Evolutionary conservation across 2,888 invertebrate species (phyloP).

Genomic region (Idaea aversata): DNA sequence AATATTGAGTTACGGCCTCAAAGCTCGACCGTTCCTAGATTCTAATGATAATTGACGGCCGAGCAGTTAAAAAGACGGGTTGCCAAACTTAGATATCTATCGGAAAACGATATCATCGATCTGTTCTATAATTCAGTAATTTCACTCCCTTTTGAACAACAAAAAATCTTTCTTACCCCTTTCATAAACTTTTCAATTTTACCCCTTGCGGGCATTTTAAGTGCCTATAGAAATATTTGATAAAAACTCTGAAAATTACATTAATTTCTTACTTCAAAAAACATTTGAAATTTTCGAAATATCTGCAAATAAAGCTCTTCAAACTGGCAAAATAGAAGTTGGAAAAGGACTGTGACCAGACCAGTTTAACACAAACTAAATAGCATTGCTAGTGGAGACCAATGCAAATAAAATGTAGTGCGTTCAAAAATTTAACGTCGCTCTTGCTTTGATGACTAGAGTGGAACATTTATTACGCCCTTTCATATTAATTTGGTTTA

Average conservation of each 20-base stretch:
- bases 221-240: slow-evolving; percentile 16
- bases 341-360: slow-evolving; percentile 19
- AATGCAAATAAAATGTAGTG: slow-evolving; percentile 40
- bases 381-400: slow-evolving; percentile 37
- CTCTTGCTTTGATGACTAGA: slow-evolving; percentile 19
- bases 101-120: slow-evolving; percentile 37
- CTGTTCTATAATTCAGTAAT: slow-evolving; percentile 32
- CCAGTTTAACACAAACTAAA: slow-evolving; percentile 30
- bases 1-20: slow-evolving; percentile 69
- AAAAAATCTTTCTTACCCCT: slow-evolving; percentile 43
- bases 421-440: slow-evolving; percentile 20
- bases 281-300: slow-evolving; percentile 20
- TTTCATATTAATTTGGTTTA: slow-evolving; percentile 11
- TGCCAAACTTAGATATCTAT: slow-evolving; percentile 62
- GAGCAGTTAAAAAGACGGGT: slow-evolving; percentile 69
- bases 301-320: slow-evolving; percentile 28
- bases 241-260: slow-evolving; percentile 24
- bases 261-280: slow-evolving; percentile 25
- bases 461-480: slow-evolving; percentile 8
- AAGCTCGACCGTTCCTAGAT: slow-evolving; percentile 50
- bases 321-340: slow-evolving; percentile 29
- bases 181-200: slow-evolving; percentile 40
- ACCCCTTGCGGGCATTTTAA: slow-evolving; percentile 19
- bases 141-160: slow-evolving; percentile 43
- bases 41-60: slow-evolving; percentile 73